A percentile compares a stretch with the other conserved stretches of the same genome.
Evolutionary conservation across 2,888 invertebrate species (phyloP).

Genomic region (Euphydryas editha): DNA sequence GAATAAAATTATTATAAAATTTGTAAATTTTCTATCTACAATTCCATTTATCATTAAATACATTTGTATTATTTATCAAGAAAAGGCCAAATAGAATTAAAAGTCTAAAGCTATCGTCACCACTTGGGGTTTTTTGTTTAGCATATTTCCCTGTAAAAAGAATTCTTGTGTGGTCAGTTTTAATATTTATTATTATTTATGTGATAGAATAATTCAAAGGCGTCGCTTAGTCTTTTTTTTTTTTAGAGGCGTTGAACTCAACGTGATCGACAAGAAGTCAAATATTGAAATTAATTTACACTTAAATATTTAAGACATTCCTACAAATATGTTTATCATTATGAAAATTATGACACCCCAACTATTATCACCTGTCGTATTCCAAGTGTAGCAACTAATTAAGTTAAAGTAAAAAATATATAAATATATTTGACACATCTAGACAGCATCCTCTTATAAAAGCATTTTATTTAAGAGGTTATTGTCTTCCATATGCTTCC

Average conservation of each 20-base stretch:
- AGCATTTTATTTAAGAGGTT: not conserved
- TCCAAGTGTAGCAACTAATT: too few species aligned
- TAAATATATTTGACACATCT: not conserved
- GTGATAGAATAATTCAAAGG: constrained; percentile 42
- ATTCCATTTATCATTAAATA: too few species aligned
- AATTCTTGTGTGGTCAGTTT: constrained; percentile 42
- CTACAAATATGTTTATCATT: not conserved
- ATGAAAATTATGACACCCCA: not conserved
- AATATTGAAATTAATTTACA: constrained; percentile 24
- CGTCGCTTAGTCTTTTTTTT: constrained; percentile 38
- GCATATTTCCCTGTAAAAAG: constrained; percentile 31
- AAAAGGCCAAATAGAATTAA: too few species aligned
- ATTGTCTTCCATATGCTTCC: not conserved
- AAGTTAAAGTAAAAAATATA: too few species aligned
- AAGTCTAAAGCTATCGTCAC: too few species aligned
- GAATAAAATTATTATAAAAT: too few species aligned
- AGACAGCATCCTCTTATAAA: not conserved
- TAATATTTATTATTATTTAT: constrained; percentile 43
- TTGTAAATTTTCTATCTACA: too few species aligned
- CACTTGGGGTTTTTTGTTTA: constrained; percentile 20
- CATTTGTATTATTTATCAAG: too few species aligned
- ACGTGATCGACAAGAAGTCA: constrained; percentile 30
- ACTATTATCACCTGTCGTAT: not conserved
- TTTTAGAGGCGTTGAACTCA: constrained; percentile 36
- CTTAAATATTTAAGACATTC: not conserved